phyloP scores from a whole-genome alignment of 1,140 invertebrate species.

The Dreissena rostriformis region DNA sequence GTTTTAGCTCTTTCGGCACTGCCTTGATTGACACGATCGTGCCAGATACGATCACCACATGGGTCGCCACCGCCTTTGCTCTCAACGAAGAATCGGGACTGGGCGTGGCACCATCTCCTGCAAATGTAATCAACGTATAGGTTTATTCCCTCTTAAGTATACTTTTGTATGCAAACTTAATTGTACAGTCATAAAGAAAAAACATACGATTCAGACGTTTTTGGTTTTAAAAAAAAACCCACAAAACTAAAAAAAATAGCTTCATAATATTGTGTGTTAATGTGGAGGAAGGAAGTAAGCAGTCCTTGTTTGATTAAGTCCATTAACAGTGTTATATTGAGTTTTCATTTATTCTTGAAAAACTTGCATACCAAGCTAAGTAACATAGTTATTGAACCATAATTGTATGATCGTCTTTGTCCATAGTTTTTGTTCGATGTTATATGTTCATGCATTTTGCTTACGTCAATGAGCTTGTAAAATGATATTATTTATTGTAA shows the following conservation, averaged over 20 bases:
- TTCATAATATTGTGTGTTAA: background rate
- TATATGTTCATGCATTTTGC: too few relatives aligned
- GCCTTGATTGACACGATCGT: slow-evolving; percentile 84
- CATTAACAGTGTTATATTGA: too few relatives aligned
- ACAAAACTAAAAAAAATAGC: background rate
- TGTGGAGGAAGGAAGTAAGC: background rate
- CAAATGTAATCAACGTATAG: slow-evolving; percentile 49
- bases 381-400: too few relatives aligned
- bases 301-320: too few relatives aligned
- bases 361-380: too few relatives aligned
- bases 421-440: too few relatives aligned
- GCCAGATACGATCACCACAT: slow-evolving; percentile 95
- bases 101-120: slow-evolving; percentile 84
- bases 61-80: slow-evolving; percentile 97
- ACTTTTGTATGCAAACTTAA: background rate
- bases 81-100: slow-evolving; percentile 92
- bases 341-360: too few relatives aligned
- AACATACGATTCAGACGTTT: background rate
- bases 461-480: too few relatives aligned
- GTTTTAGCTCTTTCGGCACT: slow-evolving; percentile 81
- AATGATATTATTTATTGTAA: too few relatives aligned
- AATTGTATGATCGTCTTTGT: too few relatives aligned
- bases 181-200: background rate
- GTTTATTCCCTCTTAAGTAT: background rate
- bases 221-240: background rate